Conservation (phyloP, 1,140 invertebrate species). For the Sminthurides bifidus region DNA sequence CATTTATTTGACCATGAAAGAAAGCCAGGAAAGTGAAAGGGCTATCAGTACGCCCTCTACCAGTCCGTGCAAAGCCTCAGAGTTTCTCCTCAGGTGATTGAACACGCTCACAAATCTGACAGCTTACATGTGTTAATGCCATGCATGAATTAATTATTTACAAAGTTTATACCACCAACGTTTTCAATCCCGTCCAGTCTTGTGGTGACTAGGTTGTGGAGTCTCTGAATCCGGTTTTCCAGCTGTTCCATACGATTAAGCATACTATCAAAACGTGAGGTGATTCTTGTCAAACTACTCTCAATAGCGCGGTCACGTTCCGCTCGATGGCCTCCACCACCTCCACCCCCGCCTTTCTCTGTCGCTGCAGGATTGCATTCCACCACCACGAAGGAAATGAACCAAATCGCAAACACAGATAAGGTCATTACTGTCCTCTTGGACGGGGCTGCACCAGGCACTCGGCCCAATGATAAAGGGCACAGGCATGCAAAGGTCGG, state of each 20-base stretch:
- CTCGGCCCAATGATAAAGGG: no score
- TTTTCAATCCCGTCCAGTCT: slow-evolving; percentile 25
- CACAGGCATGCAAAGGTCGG: no score
- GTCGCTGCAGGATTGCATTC: not conserved
- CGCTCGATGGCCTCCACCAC: not conserved
- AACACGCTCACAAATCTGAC: not conserved
- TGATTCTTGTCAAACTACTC: slow-evolving; percentile 3
- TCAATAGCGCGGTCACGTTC: slow-evolving; percentile 4
- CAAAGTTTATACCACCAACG: slow-evolving; percentile 9
- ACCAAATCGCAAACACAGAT: no score
- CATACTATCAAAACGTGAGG: slow-evolving; percentile 10
- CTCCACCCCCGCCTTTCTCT: not conserved
- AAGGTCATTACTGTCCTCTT: no score
- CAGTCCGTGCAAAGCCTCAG: not conserved
- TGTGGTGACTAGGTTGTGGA: slow-evolving; percentile 12
- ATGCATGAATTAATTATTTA: not conserved
- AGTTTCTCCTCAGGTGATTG: not conserved
- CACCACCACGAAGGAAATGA: not conserved
- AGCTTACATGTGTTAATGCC: no score
- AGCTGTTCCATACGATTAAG: slow-evolving; percentile 24
- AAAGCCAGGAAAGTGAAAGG: not conserved
- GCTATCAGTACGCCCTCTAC: no score
- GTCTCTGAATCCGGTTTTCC: slow-evolving; percentile 19
- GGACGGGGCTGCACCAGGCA: no score
- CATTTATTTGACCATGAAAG: not conserved